phyloP scores from a whole-genome alignment of 2,888 invertebrate genomes.

The Gonocerus acuteangulatus region DNA sequence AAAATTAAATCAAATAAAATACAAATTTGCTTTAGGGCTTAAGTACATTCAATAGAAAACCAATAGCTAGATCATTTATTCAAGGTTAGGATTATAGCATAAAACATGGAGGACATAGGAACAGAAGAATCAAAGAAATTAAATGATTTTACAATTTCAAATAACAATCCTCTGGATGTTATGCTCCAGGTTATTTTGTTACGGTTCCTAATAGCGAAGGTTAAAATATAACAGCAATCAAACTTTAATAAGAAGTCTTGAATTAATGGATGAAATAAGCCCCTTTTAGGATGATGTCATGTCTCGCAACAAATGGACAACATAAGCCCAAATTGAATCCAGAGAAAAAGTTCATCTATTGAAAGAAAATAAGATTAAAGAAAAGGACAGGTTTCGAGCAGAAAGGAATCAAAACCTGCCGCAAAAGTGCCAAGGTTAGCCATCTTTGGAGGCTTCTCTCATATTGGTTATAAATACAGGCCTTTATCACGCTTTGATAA shows the following conservation, averaged over 20 bases:
- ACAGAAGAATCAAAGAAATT: constrained; percentile 5
- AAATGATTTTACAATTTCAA: neutral
- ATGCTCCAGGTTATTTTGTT: constrained; percentile 11
- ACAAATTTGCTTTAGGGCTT: no score
- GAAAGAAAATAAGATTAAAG: no score
- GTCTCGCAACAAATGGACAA: neutral
- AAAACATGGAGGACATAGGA: constrained; percentile 20
- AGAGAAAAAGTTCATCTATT: no score
- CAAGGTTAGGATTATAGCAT: constrained; percentile 23
- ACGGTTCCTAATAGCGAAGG: constrained; percentile 23
- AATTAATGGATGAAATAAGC: neutral
- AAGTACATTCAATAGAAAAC: no score
- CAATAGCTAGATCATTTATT: neutral
- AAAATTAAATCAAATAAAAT: no score
- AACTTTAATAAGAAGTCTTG: constrained; percentile 5
- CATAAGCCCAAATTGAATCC: no score
- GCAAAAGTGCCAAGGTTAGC: constrained; percentile 32
- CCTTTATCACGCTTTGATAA: constrained; percentile 22
- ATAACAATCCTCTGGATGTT: neutral
- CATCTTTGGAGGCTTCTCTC: constrained; percentile 36
- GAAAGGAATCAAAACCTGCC: constrained; percentile 32
- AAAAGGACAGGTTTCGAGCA: neutral
- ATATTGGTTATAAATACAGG: constrained; percentile 36
- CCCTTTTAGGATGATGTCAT: neutral
- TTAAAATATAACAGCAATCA: constrained; percentile 17